Evolutionary conservation across 1,140 invertebrate species (phyloP).

Genomic region (Ooceraea biroi): DNA sequence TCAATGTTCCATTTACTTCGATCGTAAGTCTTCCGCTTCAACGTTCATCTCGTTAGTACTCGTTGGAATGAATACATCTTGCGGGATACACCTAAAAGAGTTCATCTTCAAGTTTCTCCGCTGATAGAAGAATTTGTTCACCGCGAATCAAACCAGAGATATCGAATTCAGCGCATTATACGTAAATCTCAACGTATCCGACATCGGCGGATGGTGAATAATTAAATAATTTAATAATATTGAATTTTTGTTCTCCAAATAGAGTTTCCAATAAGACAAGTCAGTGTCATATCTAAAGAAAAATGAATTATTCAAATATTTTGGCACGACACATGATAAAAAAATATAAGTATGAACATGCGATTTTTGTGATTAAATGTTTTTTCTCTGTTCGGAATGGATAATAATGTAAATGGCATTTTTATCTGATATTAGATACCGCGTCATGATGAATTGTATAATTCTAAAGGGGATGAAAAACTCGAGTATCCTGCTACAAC

Average conservation of each 20-base stretch:
- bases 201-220: too few relatives aligned
- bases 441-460: not conserved
- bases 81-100: slow-evolving; percentile 4
- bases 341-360: too few relatives aligned
- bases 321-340: too few relatives aligned
- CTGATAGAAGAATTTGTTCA: slow-evolving; percentile 18
- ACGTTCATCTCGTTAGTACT: slow-evolving; percentile 37
- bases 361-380: too few relatives aligned
- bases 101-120: not conserved
- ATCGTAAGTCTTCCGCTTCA: slow-evolving; percentile 28
- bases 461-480: slow-evolving; percentile 2
- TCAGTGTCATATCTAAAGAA: too few relatives aligned
- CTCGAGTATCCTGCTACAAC: not conserved
- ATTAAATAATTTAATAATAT: too few relatives aligned
- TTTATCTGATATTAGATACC: not conserved
- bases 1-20: slow-evolving; percentile 53
- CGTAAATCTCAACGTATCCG: not conserved
- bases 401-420: not conserved
- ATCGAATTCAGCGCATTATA: slow-evolving; percentile 4
- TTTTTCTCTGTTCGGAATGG: too few relatives aligned
- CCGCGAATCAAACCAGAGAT: slow-evolving; percentile 6
- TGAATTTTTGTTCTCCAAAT: not conserved
- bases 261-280: too few relatives aligned
- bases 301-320: too few relatives aligned
- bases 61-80: slow-evolving; percentile 19